Base-by-base conservation (phyloP, 2,888 invertebrate species). In the Lissonota sp. region DNA sequence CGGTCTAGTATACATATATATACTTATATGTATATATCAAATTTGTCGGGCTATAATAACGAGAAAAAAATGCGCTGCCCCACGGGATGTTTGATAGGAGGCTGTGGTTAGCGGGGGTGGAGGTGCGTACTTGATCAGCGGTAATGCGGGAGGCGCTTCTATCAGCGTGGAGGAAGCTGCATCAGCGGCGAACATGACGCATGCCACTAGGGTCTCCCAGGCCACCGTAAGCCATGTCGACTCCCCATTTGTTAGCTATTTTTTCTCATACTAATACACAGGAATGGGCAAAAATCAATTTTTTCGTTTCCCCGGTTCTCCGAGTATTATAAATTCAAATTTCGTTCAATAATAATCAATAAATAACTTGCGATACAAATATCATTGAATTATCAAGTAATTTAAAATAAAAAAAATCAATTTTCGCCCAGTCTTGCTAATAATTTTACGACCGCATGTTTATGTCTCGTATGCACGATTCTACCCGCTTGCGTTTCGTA, bases 201-300 rank as follows among this genome's bases (percentile, higher is more conserved):
- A 97, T 93, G 96, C 96, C 89, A 97, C 96, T 92, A 94, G 96
- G 93, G 97, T 96, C 91, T 97, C 96, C 91, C 96, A 97, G 92
- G 98, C 98, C 93, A 99, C 99, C 82, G 98, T 97, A 95, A 95
- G 95, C 93, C 87, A 87, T 89, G 88, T 85, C 87, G 88, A 90
- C 87, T 90, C 88, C 88, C 89, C 87, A 87, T 90, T 91, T 91
- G 87, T 89, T 90, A 88, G 89, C 89, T 89, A 88, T 84, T 86
- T 79, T 26, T 86, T 88, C 84, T 84, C 87, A 73, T 85, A 88
- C 82, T 86, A 86, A 86, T 84, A 70, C 51, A 66, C 70, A 40
- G 46, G 53, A 73, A 49, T 44, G 42, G 55, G 57, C 51, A 55
- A 80, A 83, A 80, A 80, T 53, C 70, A 58, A 49, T 75, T 64